Evolutionary conservation across 2,888 invertebrate species (phyloP), one percentile per base, ranked within the genome.

Genomic region (Sinohyriopsis cumingii): DNA sequence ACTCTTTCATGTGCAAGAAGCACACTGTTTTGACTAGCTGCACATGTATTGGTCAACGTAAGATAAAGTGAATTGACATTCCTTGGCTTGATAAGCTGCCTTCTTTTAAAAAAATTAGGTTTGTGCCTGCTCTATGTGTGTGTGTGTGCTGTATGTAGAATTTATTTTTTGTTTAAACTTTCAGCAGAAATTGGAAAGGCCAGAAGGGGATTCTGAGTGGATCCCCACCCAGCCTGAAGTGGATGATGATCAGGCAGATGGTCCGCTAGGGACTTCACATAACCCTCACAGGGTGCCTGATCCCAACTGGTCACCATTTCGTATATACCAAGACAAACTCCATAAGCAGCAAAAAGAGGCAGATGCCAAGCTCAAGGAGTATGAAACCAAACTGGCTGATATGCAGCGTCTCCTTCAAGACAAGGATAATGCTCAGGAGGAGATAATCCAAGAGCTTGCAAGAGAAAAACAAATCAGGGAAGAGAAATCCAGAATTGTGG

Each of bases 401-500:
- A 82, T 84, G 82, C 80, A 83, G 55, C 70, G 71, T 68, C 57
- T 73, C 15, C 65, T 53, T 12, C 67, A 80, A 69, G 79, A 80
- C 65, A 81, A 82, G 67, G 82, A 83, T 55, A 67, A 73, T 65
- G 78, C 75, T 6, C 77, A 84, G 57, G 68, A 72, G 33, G 77
- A 73, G 59, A 78, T 82, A 77, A 81, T 78, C 55, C 73, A 79
- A 64, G 76, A 79, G 53, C 66, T 83, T 25, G 75, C 82, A 55
- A 78, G 80, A 65, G 84, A 85, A 63, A 84, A 85, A 65, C 71
- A 76, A 59, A 77, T 77, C 55, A 71, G 80, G 61, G 80, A 80
- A 53, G 72, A 71, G 20, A 80, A 85, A 67, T 76, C 76, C 33
- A 72, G 75, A 64, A 71, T 72, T 55, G 59, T 79, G 22, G 72